Conservation (phyloP, 2,113 vertebrate species). For the Illadopsis cleaveri region DNA sequence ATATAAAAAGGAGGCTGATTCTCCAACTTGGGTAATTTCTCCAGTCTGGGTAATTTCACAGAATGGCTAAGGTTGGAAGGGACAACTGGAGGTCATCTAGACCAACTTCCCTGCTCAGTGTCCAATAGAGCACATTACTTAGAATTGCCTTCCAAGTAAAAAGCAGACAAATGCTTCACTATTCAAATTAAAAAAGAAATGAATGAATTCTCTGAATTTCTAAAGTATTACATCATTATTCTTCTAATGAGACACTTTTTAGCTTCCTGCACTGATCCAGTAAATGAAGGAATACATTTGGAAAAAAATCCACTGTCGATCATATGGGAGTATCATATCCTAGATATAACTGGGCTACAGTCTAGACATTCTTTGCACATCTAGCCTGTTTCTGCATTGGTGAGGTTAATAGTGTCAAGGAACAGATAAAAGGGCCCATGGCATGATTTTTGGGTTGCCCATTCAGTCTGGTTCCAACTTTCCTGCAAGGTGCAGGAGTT, state of each 20-base stretch:
- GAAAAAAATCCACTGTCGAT: background rate
- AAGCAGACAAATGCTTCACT: background rate
- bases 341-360: rapidly evolving
- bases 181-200: background rate
- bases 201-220: background rate
- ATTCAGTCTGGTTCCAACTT: rapidly evolving
- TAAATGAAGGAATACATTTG: background rate
- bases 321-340: background rate
- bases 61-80: background rate
- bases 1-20: background rate
- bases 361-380: background rate
- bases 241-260: rapidly evolving
- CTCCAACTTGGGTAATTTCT: background rate
- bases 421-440: background rate
- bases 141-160: background rate
- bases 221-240: background rate
- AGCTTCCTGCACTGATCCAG: background rate
- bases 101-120: background rate
- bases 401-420: background rate
- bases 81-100: background rate
- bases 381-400: background rate
- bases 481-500: background rate
- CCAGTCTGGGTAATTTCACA: background rate
- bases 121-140: background rate
- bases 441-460: background rate